These are phyloP conservation scores for Holocentrus rufus DNA, from an alignment of 2,797 vertebrate species.

Conservation along the genomic window DNA sequence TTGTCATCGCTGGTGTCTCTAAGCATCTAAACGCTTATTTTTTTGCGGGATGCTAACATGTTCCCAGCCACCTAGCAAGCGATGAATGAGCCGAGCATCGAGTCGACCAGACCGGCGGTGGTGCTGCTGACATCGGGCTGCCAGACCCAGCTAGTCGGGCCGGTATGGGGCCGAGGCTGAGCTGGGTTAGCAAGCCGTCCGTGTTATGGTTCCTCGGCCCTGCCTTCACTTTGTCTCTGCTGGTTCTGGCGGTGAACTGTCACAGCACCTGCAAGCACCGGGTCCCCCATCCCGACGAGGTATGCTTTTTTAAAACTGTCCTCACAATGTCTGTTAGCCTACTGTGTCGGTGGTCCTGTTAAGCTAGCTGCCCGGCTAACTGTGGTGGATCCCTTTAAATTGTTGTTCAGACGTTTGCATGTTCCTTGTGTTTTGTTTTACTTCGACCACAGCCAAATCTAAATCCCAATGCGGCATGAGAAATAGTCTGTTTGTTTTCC, in stretches of 20 bases:
- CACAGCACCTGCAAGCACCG: slow-evolving; percentile 78
- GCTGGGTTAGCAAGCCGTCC: slow-evolving; percentile 62
- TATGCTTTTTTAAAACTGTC: slow-evolving; percentile 15
- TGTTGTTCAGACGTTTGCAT: too few relatives aligned
- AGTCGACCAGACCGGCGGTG: slow-evolving; percentile 64
- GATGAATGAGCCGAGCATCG: slow-evolving; percentile 69
- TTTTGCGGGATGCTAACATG: slow-evolving; percentile 50
- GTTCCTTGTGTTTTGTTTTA: background rate
- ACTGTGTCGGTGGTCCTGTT: background rate
- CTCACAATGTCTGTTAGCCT: too few relatives aligned
- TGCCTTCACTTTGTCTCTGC: slow-evolving; percentile 54
- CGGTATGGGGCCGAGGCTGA: slow-evolving; percentile 77
- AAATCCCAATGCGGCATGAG: background rate
- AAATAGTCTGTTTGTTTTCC: background rate
- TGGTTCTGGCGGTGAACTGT: slow-evolving; percentile 61
- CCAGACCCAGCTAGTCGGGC: slow-evolving; percentile 48
- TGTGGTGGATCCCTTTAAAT: too few relatives aligned
- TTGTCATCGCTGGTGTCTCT: background rate
- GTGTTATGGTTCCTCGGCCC: slow-evolving; percentile 59
- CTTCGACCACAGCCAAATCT: rapidly evolving
- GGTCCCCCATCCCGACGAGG: slow-evolving; percentile 74
- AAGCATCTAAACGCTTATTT: too few relatives aligned
- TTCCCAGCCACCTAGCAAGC: slow-evolving; percentile 60
- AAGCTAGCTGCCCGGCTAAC: slow-evolving; percentile 32
- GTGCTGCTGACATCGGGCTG: slow-evolving; percentile 54